A percentile compares a stretch with the other conserved stretches of the same genome.
phyloP scores from a whole-genome alignment of 2,797 vertebrate genomes.

The Microcaecilia unicolor region DNA sequence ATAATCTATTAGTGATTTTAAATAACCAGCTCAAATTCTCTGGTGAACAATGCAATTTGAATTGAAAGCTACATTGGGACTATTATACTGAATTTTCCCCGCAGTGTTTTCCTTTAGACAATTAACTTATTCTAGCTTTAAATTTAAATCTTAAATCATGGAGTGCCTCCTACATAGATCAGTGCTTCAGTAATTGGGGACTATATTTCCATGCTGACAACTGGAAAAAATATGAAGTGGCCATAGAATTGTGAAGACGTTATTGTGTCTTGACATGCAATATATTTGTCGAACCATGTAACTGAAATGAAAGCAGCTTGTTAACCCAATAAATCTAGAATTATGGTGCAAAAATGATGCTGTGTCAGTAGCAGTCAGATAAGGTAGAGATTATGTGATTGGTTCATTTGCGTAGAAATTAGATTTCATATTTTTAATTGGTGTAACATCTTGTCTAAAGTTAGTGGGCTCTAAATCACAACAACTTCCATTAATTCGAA shows the following conservation, averaged over 20 bases:
- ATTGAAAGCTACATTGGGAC: conserved; percentile 12
- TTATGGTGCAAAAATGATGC: conserved; percentile 42
- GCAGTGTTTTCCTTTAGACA: conserved; percentile 22
- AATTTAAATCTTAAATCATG: conserved; percentile 40
- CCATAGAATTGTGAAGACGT: conserved; percentile 35
- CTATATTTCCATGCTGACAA: conserved; percentile 25
- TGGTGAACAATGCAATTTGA: conserved; percentile 8
- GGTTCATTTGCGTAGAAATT: conserved; percentile 56
- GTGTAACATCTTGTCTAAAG: conserved; percentile 52
- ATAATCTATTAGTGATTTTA: conserved; percentile 1
- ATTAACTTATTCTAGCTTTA: conserved; percentile 23
- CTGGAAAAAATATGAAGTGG: conserved; percentile 17
- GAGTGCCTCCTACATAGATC: conserved; percentile 31
- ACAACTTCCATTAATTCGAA: conserved; percentile 30
- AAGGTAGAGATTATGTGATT: conserved; percentile 52
- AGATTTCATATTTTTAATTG: conserved; percentile 59
- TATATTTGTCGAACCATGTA: conserved; percentile 36
- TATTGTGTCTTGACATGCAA: conserved; percentile 18
- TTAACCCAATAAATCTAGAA: conserved; percentile 44
- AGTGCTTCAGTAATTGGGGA: conserved; percentile 8
- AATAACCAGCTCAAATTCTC: background rate
- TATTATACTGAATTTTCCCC: conserved; percentile 8
- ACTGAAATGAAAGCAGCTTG: conserved; percentile 46
- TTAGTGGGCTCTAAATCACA: conserved; percentile 54
- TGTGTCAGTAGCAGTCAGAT: conserved; percentile 47